Conservation (phyloP, 2,888 invertebrate species). For the Lasioglossum zephyrum region DNA sequence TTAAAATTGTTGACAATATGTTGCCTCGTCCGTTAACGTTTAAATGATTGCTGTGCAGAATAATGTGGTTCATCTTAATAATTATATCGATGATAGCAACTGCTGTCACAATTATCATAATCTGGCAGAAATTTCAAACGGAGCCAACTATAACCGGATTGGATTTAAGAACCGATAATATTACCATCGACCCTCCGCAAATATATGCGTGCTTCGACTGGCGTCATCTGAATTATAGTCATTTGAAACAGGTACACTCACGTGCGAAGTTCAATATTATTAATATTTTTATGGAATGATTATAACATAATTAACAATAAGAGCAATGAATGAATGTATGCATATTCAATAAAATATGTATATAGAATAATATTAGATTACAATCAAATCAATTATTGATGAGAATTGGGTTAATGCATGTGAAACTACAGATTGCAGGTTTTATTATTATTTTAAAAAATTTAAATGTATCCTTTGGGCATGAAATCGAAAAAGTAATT, state of each 20-base stretch:
- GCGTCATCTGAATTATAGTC: conserved; percentile 49
- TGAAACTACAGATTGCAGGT: background rate
- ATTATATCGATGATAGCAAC: conserved; percentile 89
- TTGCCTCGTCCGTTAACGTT: background rate
- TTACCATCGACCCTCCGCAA: conserved; percentile 65
- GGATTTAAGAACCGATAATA: conserved; percentile 82
- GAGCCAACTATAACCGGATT: conserved; percentile 92
- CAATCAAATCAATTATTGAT: too few species aligned
- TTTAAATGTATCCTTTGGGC: background rate
- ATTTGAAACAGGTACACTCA: conserved; percentile 39
- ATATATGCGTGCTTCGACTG: conserved; percentile 71
- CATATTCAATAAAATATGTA: background rate
- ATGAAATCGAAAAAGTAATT: background rate
- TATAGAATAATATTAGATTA: background rate
- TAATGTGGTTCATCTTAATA: conserved; percentile 93
- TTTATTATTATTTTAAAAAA: background rate
- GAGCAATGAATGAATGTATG: background rate
- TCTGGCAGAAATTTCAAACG: conserved; percentile 94
- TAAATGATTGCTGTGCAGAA: conserved; percentile 85
- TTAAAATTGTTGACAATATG: background rate
- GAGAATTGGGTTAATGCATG: background rate
- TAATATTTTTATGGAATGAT: background rate
- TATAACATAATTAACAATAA: background rate
- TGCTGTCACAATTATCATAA: conserved; percentile 90
- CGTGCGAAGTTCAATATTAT: background rate